Evolutionary conservation across 92 coral and sea anemone genomes (phyloP).

Genomic region (Phenganax marumi): DNA sequence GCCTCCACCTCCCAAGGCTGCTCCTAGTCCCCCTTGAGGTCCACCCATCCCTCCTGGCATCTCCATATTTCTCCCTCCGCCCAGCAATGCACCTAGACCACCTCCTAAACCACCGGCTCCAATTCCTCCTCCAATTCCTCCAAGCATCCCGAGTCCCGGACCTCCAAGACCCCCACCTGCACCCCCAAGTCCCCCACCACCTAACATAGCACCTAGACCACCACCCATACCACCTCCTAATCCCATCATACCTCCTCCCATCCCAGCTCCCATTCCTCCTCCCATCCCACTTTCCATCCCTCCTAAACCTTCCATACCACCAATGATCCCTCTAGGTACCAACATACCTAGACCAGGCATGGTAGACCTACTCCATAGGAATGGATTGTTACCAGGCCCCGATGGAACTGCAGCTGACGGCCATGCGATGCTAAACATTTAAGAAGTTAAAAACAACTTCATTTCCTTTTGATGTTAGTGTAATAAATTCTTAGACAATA

Average conservation of each 20-base stretch:
- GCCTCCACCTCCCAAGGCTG: constrained; percentile 22
- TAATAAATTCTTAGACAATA: neutral
- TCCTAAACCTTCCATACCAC: constrained; percentile 25
- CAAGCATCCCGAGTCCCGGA: too few relatives aligned
- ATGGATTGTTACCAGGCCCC: constrained; percentile 23
- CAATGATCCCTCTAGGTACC: constrained; percentile 30
- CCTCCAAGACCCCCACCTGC: constrained; percentile 12
- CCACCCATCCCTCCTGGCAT: constrained; percentile 36
- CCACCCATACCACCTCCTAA: neutral
- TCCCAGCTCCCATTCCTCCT: constrained; percentile 28
- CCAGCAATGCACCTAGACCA: constrained; percentile 20
- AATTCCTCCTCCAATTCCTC: constrained; percentile 1
- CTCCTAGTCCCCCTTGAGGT: constrained; percentile 18
- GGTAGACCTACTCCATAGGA: constrained; percentile 37
- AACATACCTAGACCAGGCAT: constrained; percentile 21
- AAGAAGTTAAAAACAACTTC: too few relatives aligned
- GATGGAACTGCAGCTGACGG: constrained; percentile 20
- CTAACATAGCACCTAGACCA: neutral
- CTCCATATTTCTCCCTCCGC: constrained; percentile 28
- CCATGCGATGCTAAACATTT: constrained; percentile 20
- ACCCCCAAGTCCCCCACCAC: neutral
- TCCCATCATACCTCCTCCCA: constrained; percentile 19
- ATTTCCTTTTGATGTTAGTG: too few relatives aligned
- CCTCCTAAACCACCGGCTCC: constrained; percentile 27
- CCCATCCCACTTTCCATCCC: constrained; percentile 10